phyloP scores from a whole-genome alignment of 2,797 vertebrate species.

The Ctenopoma multispine region DNA sequence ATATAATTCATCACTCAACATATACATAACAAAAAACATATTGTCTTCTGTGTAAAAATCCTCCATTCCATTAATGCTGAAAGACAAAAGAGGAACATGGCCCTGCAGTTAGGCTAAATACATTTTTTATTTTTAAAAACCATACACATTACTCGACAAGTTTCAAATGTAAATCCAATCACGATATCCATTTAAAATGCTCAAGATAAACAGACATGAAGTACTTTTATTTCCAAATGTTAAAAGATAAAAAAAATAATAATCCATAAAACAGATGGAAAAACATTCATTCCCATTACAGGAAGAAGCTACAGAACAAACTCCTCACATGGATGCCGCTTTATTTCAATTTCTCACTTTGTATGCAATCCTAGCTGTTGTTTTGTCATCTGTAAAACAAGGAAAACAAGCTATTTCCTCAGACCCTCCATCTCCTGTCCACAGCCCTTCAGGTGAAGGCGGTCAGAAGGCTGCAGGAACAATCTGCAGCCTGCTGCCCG shows the following conservation, averaged over 20 bases:
- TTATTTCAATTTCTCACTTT: slow-evolving; percentile 70
- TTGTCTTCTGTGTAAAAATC: background rate
- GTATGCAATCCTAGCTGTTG: slow-evolving; percentile 78
- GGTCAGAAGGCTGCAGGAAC: slow-evolving; percentile 61
- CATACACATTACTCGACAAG: slow-evolving; percentile 91
- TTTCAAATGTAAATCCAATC: slow-evolving; percentile 91
- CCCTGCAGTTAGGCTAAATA: slow-evolving; percentile 87
- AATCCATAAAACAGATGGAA: slow-evolving; percentile 89
- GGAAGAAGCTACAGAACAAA: slow-evolving; percentile 88
- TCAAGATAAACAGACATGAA: slow-evolving; percentile 90
- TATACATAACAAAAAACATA: background rate
- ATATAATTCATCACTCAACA: no score
- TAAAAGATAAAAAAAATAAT: slow-evolving; percentile 86
- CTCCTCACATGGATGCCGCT: slow-evolving; percentile 77
- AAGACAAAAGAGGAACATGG: slow-evolving; percentile 75
- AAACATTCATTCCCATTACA: slow-evolving; percentile 88
- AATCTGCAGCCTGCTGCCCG: slow-evolving; percentile 70
- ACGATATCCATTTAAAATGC: slow-evolving; percentile 90
- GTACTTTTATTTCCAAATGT: slow-evolving; percentile 89
- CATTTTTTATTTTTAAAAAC: slow-evolving; percentile 92
- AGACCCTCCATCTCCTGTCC: slow-evolving; percentile 47
- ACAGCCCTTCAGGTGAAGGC: slow-evolving; percentile 41
- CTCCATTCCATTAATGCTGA: background rate
- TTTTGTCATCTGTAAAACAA: slow-evolving; percentile 79
- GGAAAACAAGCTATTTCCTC: slow-evolving; percentile 66